Percentiles rank a stretch among this genome's conserved stretches.
These are phyloP conservation scores for Trichosurus vulpecula DNA, from an alignment of 2,797 vertebrate species.

Conservation along the genomic window DNA sequence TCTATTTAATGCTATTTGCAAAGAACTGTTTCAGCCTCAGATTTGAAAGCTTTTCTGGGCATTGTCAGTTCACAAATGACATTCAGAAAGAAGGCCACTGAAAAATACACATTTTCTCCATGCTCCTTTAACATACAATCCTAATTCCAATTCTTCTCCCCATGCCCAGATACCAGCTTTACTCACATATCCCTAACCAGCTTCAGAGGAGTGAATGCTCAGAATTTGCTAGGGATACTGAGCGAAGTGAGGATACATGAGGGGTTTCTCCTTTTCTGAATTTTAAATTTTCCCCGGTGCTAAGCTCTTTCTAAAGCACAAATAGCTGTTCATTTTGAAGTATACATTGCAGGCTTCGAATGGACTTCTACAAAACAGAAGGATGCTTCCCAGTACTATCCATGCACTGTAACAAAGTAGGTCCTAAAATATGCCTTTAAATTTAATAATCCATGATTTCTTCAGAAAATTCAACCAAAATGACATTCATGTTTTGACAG, in stretches of 20 bases:
- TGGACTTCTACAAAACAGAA: not conserved
- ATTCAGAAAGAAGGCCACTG: not conserved
- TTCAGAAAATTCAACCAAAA: not conserved
- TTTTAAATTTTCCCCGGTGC: not conserved
- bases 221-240: not conserved
- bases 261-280: not conserved
- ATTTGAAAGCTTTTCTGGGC: conserved; percentile 67
- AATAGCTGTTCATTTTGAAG: not conserved
- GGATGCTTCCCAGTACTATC: not conserved
- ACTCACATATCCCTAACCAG: not conserved
- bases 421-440: not conserved
- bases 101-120: conserved; percentile 54
- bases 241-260: not conserved
- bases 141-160: conserved; percentile 12
- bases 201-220: not conserved
- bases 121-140: conserved; percentile 19
- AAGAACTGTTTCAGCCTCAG: conserved; percentile 58
- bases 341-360: not conserved
- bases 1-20: conserved; percentile 61
- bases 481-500: not conserved
- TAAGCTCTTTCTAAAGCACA: not conserved
- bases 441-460: not conserved
- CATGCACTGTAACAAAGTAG: not conserved
- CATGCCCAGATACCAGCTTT: conserved; percentile 9
- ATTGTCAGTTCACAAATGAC: conserved; percentile 48